phyloP scores from a whole-genome alignment of 2,797 vertebrate genomes.

The Pangasius krempfi region DNA sequence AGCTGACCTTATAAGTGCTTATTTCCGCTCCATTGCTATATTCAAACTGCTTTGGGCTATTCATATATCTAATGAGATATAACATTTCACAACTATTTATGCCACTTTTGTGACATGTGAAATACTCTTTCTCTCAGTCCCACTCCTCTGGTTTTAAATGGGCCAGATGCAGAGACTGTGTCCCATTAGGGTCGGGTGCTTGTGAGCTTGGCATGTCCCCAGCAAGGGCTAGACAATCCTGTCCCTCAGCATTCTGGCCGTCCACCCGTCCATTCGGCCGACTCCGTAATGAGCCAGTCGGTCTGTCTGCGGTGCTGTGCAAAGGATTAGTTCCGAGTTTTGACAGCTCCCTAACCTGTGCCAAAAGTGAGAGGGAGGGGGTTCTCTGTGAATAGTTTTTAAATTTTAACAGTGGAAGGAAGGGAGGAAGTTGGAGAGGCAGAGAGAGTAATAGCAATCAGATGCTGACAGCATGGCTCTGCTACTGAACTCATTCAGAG shows the following conservation, averaged over 20 bases:
- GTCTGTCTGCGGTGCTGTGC: conserved; percentile 44
- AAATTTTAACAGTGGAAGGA: conserved; percentile 47
- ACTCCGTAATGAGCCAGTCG: conserved; percentile 52
- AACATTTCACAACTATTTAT: conserved; percentile 49
- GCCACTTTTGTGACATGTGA: conserved; percentile 32
- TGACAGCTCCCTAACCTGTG: conserved; percentile 76
- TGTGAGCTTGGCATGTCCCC: conserved; percentile 54
- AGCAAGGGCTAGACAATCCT: conserved; percentile 52
- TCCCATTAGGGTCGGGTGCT: conserved; percentile 56
- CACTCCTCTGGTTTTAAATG: conserved; percentile 73
- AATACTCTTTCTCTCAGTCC: conserved; percentile 51
- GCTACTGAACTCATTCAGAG: conserved; percentile 48
- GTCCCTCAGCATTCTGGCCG: conserved; percentile 48
- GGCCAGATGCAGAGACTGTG: conserved; percentile 78
- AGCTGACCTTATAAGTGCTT: conserved; percentile 41
- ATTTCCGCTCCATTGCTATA: conserved; percentile 30
- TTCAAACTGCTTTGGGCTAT: conserved; percentile 28
- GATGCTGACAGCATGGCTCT: conserved; percentile 51
- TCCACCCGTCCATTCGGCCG: conserved; percentile 47
- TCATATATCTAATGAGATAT: conserved; percentile 38
- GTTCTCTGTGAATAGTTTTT: conserved; percentile 38
- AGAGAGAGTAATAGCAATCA: conserved; percentile 57
- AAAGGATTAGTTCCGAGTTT: conserved; percentile 76
- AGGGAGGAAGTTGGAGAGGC: conserved; percentile 47
- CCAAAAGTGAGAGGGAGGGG: conserved; percentile 63